phyloP scores from a whole-genome alignment of 2,888 invertebrate species.

The Hetaerina titia region DNA sequence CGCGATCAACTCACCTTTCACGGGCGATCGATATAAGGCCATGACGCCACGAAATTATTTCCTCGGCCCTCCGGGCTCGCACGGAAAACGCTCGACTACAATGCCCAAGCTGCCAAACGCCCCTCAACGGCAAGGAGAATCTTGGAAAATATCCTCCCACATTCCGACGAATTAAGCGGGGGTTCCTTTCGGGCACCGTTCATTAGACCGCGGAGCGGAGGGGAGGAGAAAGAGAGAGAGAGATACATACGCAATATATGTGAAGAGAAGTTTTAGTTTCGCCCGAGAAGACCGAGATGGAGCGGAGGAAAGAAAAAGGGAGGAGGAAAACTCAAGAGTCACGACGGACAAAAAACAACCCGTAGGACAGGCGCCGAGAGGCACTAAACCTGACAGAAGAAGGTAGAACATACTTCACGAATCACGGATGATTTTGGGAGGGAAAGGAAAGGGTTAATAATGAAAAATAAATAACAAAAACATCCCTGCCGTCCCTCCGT shows the following conservation, averaged over 20 bases:
- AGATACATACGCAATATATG: no score
- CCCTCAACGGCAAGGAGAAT: not conserved
- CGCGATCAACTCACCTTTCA: conserved; percentile 2
- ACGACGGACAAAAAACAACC: not conserved
- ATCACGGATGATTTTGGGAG: not conserved
- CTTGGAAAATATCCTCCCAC: not conserved
- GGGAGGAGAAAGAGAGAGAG: not conserved
- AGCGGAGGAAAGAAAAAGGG: not conserved
- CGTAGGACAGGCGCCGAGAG: not conserved
- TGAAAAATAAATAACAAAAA: not conserved
- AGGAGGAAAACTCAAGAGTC: not conserved
- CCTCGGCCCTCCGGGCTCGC: not conserved
- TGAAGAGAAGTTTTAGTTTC: no score
- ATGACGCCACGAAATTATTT: not conserved
- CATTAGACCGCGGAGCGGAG: not conserved
- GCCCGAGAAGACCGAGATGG: no score
- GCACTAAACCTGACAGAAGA: not conserved
- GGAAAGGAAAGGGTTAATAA: not conserved
- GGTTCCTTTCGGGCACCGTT: not conserved
- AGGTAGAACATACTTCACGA: not conserved
- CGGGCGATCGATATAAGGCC: not conserved
- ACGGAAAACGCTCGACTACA: not conserved
- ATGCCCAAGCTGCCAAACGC: not conserved
- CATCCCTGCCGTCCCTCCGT: not conserved
- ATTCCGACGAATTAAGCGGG: not conserved